Conservation (phyloP, 2,888 invertebrate species). For the Tridacna gigas region DNA sequence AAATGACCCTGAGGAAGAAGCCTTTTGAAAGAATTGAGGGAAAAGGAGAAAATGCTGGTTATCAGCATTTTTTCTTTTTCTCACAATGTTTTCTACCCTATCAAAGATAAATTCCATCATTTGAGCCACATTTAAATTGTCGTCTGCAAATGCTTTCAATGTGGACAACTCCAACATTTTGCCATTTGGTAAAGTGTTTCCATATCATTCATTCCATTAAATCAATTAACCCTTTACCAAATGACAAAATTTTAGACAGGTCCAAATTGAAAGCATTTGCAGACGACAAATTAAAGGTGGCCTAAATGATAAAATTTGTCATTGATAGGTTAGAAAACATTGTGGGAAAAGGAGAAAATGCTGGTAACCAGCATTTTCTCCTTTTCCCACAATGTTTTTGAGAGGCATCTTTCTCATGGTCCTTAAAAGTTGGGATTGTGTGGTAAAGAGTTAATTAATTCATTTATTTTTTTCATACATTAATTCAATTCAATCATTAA, state of each 20-base stretch:
- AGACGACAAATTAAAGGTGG: not conserved
- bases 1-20: no score
- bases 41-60: no score
- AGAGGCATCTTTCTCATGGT: not conserved
- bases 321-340: not conserved
- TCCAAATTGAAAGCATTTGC: not conserved
- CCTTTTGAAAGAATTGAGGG: no score
- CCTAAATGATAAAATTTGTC: not conserved
- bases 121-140: no score
- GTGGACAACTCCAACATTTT: no score
- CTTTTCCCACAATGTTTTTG: not conserved
- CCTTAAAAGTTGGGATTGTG: not conserved
- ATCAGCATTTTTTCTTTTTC: no score
- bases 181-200: no score
- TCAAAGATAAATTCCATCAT: no score
- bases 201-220: no score
- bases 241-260: not conserved
- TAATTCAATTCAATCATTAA: no score
- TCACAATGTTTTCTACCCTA: no score
- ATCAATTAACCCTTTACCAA: conserved; percentile 9
- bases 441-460: not conserved
- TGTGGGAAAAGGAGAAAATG: conserved; percentile 6
- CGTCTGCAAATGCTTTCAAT: no score
- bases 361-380: conserved; percentile 1
- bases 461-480: not conserved